A percentile compares a stretch with the other conserved stretches of the same genome.
phyloP scores from a whole-genome alignment of 1,140 invertebrate species.

The Drosophila micromelanica region DNA sequence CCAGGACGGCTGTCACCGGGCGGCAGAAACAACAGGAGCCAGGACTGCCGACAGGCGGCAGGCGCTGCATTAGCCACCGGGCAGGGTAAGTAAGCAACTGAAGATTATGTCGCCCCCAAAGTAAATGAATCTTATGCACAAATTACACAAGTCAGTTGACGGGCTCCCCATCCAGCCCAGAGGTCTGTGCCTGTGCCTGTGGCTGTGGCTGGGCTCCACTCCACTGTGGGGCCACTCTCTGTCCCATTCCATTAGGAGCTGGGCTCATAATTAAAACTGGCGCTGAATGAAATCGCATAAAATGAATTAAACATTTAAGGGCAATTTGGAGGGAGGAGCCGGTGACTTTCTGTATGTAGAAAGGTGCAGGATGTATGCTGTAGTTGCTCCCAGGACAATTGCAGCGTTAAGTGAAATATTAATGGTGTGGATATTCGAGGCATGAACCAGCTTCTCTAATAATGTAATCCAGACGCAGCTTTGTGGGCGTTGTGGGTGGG shows the following conservation, averaged over 20 bases:
- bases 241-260: constrained; percentile 1
- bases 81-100: constrained; percentile 60
- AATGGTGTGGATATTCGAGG: constrained; percentile 66
- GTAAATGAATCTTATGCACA: constrained; percentile 82
- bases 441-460: constrained; percentile 64
- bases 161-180: constrained; percentile 17
- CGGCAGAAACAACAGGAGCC: neutral
- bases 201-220: constrained; percentile 6
- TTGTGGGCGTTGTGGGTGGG: neutral
- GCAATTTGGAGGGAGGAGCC: constrained; percentile 61
- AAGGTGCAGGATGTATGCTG: constrained; percentile 26
- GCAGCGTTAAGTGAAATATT: constrained; percentile 83
- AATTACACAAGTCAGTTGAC: constrained; percentile 80
- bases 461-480: constrained; percentile 38
- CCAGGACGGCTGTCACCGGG: constrained; percentile 44
- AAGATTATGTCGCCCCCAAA: constrained; percentile 79
- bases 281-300: constrained; percentile 82
- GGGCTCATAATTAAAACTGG: constrained; percentile 78
- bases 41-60: neutral
- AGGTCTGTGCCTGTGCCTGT: neutral
- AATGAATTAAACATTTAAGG: constrained; percentile 83
- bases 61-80: constrained; percentile 64
- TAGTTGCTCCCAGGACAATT: constrained; percentile 74
- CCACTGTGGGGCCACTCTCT: neutral
- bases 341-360: constrained; percentile 17